Evolutionary conservation across 2,888 invertebrate genomes (phyloP).

Genomic region (Caenorhabditis doughertyi): DNA sequence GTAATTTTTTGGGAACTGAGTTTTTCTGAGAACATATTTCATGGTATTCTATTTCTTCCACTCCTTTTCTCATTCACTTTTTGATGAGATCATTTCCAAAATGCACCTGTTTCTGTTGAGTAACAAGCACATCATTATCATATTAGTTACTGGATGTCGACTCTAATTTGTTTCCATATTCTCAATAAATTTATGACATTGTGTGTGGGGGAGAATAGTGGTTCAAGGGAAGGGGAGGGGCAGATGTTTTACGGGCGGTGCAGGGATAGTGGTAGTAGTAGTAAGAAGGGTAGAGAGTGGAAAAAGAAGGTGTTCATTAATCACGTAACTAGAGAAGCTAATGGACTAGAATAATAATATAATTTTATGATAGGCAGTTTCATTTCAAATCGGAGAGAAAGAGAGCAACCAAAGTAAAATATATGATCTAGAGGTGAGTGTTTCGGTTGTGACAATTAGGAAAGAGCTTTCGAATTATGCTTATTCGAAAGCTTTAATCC

Average conservation of each 20-base stretch:
- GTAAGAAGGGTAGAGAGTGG: neutral
- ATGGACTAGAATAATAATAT: conserved; percentile 44
- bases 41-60: neutral
- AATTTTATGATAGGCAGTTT: conserved; percentile 21
- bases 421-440: conserved; percentile 11
- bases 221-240: conserved; percentile 1
- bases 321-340: conserved; percentile 49
- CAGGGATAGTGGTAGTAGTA: neutral
- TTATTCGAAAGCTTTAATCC: no score
- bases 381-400: conserved; percentile 5
- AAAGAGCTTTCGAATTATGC: neutral
- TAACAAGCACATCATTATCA: conserved; percentile 36
- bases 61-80: neutral
- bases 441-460: neutral
- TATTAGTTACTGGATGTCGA: conserved; percentile 46
- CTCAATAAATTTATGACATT: conserved; percentile 44
- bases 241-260: conserved; percentile 48
- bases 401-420: neutral
- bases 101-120: conserved; percentile 28
- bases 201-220: neutral
- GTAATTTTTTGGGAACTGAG: neutral
- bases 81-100: conserved; percentile 11
- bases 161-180: conserved; percentile 60
- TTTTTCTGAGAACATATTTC: neutral
- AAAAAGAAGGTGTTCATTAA: conserved; percentile 46